Evolutionary conservation across 2,113 vertebrate genomes (phyloP), one percentile per base, ranked within the genome.

Genomic region (Neolamprologus kungweensis): DNA sequence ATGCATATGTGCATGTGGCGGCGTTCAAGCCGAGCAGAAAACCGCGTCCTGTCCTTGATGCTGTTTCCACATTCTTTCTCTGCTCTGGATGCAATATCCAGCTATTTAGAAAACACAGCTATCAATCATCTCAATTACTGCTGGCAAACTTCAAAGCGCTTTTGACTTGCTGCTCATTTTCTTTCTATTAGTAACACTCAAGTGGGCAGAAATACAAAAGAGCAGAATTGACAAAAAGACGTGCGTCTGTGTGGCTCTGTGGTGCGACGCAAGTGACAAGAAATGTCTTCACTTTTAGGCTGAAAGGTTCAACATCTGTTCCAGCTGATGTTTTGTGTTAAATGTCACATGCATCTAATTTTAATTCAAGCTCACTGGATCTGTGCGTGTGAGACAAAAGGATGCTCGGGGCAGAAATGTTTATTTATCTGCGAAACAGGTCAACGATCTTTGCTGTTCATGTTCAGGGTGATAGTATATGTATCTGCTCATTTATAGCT

Each of bases 101-200:
- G 68, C 85, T 85, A 89, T 93, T 94, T 90, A 87, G 85, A 89
- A 60, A 87, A 83, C 12, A 79, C 85, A 86, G 16, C 91, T 87
- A 94, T 95, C 91, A 94, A 93, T 95, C 95, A 91, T 92, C 71
- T 91, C 92, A 92, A 93, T 93, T 94, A 90, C 90, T 89, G 91
- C 90, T 79, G 82, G 57, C 82, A 88, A 92, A 93, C 87, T 86
- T 93, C 88, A 91, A 92, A 92, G 93, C 35, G 7, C 84, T 23
- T 80, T 82, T 35, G 40, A 85, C 87, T 88, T 40, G 83, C 84
- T 80, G 92, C 88, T 94, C 88, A 91, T 93, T 94, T 93, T 92
- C 87, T 85, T 88, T 92, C 90, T 93, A 90, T 93, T 92, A 94
- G 92, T 86, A 88, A 93, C 91, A 89, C 87, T 91, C 87, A 84